phyloP scores from a whole-genome alignment of 2,113 vertebrate species.

The Anseranas semipalmata region DNA sequence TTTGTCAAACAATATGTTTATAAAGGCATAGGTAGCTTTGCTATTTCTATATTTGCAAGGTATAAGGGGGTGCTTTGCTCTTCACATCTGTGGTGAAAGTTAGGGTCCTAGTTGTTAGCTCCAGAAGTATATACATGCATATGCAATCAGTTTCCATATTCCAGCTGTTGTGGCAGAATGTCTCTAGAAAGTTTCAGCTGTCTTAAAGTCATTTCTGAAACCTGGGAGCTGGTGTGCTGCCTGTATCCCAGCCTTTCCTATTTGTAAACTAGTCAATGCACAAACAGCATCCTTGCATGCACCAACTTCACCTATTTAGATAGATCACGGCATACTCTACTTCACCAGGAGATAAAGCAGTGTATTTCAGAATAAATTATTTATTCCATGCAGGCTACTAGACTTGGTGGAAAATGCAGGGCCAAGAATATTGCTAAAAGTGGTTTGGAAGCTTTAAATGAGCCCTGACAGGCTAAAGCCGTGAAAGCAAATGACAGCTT shows the following conservation, averaged over 20 bases:
- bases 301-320: not conserved
- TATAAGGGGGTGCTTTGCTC: not conserved
- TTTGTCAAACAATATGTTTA: not conserved
- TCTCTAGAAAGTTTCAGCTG: not conserved
- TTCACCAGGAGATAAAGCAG: rapidly evolving
- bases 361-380: not conserved
- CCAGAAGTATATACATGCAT: rapidly evolving
- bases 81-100: not conserved
- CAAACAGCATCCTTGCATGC: not conserved
- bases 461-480: not conserved
- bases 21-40: not conserved
- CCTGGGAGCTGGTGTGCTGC: not conserved
- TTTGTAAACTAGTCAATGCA: not conserved
- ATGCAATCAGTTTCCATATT: not conserved
- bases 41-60: not conserved
- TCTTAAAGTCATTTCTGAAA: not conserved
- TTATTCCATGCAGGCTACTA: not conserved
- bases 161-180: not conserved
- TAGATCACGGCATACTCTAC: not conserved
- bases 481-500: not conserved
- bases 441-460: not conserved
- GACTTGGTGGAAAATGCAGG: not conserved
- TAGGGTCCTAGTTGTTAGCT: not conserved
- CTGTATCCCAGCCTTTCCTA: not conserved
- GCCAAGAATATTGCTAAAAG: not conserved